Percentiles rank a stretch among this genome's conserved stretches.
Conservation (phyloP, 2,113 vertebrate species). For the Amphilophus citrinellus region DNA sequence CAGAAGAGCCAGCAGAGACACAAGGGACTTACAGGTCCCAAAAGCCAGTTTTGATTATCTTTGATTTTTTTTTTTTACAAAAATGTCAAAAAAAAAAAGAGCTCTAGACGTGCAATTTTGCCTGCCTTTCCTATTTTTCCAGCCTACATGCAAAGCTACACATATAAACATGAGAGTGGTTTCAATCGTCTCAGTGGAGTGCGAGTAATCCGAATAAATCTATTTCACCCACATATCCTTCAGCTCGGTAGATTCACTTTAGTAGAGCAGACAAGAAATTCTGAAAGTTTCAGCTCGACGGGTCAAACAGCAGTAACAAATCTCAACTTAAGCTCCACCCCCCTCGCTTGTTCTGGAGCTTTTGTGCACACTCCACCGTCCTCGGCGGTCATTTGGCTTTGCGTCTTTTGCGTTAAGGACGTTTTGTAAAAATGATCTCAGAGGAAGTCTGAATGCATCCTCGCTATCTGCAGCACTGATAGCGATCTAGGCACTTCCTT, state of each 20-base stretch:
- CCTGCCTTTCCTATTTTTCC: not conserved
- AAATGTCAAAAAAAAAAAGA: not conserved
- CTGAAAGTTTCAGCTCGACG: too few relatives aligned
- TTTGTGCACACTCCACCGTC: not conserved
- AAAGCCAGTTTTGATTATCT: not conserved
- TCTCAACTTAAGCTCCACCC: not conserved
- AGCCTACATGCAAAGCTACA: not conserved
- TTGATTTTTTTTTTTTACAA: not conserved
- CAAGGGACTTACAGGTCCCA: not conserved
- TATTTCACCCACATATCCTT: not conserved
- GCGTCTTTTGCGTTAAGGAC: not conserved
- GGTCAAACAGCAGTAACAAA: not conserved
- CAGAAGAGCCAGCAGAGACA: not conserved
- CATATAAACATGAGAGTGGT: not conserved
- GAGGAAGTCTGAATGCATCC: not conserved
- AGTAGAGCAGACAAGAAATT: not conserved
- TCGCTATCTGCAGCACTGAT: not conserved
- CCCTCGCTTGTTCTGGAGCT: not conserved
- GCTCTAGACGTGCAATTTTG: not conserved
- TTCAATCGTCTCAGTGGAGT: not conserved
- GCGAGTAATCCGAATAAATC: not conserved
- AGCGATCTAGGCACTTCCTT: conserved; percentile 51
- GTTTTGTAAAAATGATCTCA: not conserved
- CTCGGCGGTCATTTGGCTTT: not conserved
- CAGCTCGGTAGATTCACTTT: not conserved